phyloP scores from a whole-genome alignment of 2,888 invertebrate species.

The Xestia rhomboidea region DNA sequence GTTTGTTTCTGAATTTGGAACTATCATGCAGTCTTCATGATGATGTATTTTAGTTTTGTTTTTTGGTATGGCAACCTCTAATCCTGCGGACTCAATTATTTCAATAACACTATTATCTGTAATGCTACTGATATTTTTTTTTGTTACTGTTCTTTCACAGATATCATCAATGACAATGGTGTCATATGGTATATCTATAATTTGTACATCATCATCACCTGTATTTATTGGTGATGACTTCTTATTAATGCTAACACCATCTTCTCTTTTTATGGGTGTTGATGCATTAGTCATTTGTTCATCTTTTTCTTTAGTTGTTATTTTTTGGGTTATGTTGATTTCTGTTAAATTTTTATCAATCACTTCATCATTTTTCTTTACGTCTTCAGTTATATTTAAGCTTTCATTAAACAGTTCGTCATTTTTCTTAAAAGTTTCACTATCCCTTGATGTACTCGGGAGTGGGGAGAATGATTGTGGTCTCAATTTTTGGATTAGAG shows the following conservation, averaged over 20 bases:
- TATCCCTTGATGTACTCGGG: constrained; percentile 79
- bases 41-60: not conserved
- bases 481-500: constrained; percentile 9
- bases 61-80: not conserved
- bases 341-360: constrained; percentile 70
- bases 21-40: constrained; percentile 53
- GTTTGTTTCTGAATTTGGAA: constrained; percentile 19
- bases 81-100: constrained; percentile 18
- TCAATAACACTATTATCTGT: constrained; percentile 4
- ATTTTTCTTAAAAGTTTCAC: constrained; percentile 73
- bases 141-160: not conserved
- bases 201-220: constrained; percentile 40
- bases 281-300: constrained; percentile 1
- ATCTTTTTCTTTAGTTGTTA: not conserved
- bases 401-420: constrained; percentile 74
- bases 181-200: constrained; percentile 66
- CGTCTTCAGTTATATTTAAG: constrained; percentile 47
- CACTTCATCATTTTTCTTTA: constrained; percentile 74
- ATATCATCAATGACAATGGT: constrained; percentile 65
- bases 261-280: not conserved
- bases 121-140: not conserved
- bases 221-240: not conserved
- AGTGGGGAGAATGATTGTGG: constrained; percentile 72
- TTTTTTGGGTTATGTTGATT: not conserved
- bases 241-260: not conserved